These are phyloP conservation scores for Zeugodacus cucurbitae DNA, from an alignment of 1,140 invertebrate species.

Conservation along the genomic window DNA sequence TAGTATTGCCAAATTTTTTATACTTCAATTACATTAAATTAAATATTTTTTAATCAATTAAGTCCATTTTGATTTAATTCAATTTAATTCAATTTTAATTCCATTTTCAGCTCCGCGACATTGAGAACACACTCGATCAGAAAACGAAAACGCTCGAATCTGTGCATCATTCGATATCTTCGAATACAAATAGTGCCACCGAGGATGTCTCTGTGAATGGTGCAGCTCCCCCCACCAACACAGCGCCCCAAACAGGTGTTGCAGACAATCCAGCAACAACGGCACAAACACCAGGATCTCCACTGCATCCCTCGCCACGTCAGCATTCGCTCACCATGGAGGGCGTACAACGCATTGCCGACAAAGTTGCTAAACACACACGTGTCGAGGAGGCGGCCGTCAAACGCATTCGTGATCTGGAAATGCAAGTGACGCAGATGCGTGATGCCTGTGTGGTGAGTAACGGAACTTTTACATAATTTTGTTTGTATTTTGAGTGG, in stretches of 20 bases:
- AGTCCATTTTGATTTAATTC: background rate
- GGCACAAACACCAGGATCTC: constrained; percentile 47
- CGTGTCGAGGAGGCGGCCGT: constrained; percentile 79
- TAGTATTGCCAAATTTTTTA: too few species aligned
- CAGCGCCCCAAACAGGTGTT: background rate
- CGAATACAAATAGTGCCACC: constrained; percentile 72
- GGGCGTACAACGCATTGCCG: constrained; percentile 73
- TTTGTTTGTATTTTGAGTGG: background rate
- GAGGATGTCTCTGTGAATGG: constrained; percentile 80
- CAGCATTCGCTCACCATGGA: constrained; percentile 68
- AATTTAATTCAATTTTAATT: background rate
- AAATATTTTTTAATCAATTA: background rate
- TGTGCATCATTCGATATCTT: constrained; percentile 72
- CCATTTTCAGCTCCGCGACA: constrained; percentile 67
- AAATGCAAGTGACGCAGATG: constrained; percentile 73
- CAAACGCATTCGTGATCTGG: constrained; percentile 78
- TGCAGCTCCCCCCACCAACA: constrained; percentile 39
- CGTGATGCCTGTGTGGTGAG: constrained; percentile 73
- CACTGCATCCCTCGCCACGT: constrained; percentile 50
- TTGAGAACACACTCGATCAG: constrained; percentile 72
- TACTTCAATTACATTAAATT: too few species aligned
- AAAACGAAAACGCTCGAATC: constrained; percentile 77
- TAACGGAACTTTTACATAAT: constrained; percentile 41
- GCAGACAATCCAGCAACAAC: constrained; percentile 28
- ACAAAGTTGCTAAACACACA: constrained; percentile 74